Evolutionary conservation across 2,113 vertebrate genomes (phyloP), one percentile per base, ranked within the genome.

Genomic region (Hepsetus odoe): DNA sequence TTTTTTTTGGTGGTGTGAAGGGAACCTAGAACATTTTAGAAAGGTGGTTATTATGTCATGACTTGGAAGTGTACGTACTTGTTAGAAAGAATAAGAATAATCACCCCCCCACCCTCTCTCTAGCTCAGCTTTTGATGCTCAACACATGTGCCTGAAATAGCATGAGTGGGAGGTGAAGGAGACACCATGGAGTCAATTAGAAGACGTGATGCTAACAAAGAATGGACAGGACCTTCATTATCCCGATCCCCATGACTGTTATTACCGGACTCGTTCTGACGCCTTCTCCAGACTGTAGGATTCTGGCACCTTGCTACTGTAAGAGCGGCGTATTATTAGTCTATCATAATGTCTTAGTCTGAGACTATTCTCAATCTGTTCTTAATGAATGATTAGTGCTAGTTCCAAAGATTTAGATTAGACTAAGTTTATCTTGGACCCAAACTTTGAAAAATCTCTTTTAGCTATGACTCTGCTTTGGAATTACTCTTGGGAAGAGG

Each of bases 81-180:
- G n/a, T n/a, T n/a, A n/a, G n/a, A n/a, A n/a, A n/a, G n/a, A n/a
- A n/a, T n/a, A n/a, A n/a, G n/a, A n/a, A n/a, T n/a, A n/a, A n/a
- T n/a, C n/a, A n/a, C n/a, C n/a, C n/a, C n/a, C n/a, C n/a, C n/a
- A n/a, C 22, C 13, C n/a, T 28, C 55, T 28, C 55, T 58, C 55
- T 28, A 7, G 4, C 10, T 14, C 42, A n/a, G n/a, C n/a, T n/a
- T n/a, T n/a, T 44, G 42, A 44, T 1, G 1, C 16, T 18, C 28
- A 18, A 13, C 20, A 76, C 44, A n/a, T 58, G 74, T 62, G 28
- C 28, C 59, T 20, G 30, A 33, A 62, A 33, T 62, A 62, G 59
- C 59, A 33, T 62, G 14, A 33, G 59, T 30, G 59, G 30, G 30
- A 33, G 30, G 28, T 9, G 7, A 33, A 32, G 2, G 16, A 33